Percentiles rank a stretch among this genome's conserved stretches.
Conservation (phyloP, 1,140 invertebrate species). For the Bombus affinis region DNA sequence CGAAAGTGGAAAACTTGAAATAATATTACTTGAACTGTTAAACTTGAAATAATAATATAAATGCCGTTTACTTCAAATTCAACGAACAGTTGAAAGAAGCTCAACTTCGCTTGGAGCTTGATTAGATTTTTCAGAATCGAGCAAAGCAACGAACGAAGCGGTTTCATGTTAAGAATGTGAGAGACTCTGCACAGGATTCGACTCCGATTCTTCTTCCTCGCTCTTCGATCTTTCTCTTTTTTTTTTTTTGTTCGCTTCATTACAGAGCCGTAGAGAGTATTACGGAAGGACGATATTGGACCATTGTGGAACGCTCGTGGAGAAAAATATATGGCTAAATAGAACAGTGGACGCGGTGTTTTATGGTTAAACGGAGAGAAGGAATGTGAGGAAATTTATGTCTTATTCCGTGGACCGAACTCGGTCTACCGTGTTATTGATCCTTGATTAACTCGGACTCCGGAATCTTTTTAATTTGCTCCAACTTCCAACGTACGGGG, state of each 20-base stretch:
- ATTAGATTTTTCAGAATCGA: too few species aligned
- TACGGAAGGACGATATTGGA: conserved; percentile 60
- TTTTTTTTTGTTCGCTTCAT: background rate
- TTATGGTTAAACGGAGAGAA: conserved; percentile 56
- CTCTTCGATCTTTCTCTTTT: background rate
- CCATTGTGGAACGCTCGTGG: conserved; percentile 60
- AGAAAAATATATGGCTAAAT: conserved; percentile 70
- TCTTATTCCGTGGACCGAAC: conserved; percentile 51
- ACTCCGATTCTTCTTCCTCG: background rate
- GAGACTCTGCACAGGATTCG: too few species aligned
- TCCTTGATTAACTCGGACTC: conserved; percentile 42
- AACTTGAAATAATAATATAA: too few species aligned
- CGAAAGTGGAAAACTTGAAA: too few species aligned
- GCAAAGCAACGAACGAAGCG: too few species aligned
- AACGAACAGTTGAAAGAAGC: too few species aligned
- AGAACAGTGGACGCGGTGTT: conserved; percentile 54
- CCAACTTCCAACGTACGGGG: background rate
- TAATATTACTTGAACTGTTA: too few species aligned
- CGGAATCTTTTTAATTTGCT: conserved; percentile 46
- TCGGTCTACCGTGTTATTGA: conserved; percentile 48
- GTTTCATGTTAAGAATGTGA: too few species aligned
- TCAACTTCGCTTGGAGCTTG: too few species aligned
- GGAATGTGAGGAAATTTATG: conserved; percentile 60
- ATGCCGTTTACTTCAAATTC: too few species aligned
- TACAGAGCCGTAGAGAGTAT: conserved; percentile 48